phyloP scores from a whole-genome alignment of 2,113 vertebrate genomes.

The Hydrochoerus hydrochaeris region DNA sequence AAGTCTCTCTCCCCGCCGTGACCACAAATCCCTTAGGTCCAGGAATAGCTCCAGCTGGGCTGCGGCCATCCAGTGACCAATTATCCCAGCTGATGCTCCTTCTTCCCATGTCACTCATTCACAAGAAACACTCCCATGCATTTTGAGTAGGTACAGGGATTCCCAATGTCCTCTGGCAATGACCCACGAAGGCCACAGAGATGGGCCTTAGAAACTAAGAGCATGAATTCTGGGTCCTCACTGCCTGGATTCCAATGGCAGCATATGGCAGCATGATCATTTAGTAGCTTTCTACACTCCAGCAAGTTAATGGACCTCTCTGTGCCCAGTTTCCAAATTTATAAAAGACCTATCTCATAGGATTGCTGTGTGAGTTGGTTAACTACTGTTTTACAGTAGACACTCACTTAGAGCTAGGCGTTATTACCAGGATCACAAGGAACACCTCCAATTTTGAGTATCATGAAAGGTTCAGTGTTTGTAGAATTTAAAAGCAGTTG shows the following conservation, averaged over 20 bases:
- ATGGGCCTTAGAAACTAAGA: not conserved
- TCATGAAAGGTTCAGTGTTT: not conserved
- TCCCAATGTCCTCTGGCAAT: not conserved
- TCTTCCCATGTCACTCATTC: not conserved
- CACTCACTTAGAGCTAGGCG: not conserved
- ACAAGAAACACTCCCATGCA: not conserved
- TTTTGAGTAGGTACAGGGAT: not conserved
- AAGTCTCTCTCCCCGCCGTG: constrained; percentile 57
- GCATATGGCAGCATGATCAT: not conserved
- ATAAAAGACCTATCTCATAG: not conserved
- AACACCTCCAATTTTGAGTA: not conserved
- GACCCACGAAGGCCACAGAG: not conserved
- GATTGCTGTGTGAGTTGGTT: not conserved
- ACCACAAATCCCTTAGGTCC: not conserved
- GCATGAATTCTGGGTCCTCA: not conserved
- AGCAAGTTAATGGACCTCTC: not conserved
- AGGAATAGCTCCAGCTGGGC: not conserved
- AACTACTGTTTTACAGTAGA: not conserved
- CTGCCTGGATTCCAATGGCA: not conserved
- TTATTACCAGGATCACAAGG: not conserved
- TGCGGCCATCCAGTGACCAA: not conserved
- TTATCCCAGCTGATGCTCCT: not conserved
- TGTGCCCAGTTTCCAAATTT: not conserved
- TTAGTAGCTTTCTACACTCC: not conserved
- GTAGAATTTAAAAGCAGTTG: not conserved